Evolutionary conservation across 2,888 invertebrate genomes (phyloP).

Genomic region (Andricus curvator): DNA sequence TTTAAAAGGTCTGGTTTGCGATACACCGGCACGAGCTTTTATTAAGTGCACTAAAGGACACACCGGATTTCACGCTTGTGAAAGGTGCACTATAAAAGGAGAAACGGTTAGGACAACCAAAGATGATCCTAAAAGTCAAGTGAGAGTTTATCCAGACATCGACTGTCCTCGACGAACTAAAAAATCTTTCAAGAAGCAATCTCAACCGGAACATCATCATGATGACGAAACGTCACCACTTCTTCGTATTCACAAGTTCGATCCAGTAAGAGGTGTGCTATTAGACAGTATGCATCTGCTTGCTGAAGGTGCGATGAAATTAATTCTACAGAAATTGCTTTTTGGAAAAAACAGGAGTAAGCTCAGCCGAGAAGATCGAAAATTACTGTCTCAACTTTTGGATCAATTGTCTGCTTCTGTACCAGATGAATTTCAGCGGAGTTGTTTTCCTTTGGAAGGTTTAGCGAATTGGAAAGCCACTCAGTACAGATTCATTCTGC

Average conservation of each 20-base stretch:
- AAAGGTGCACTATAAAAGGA: slow-evolving; percentile 50
- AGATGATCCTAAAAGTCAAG: not conserved
- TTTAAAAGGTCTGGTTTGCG: slow-evolving; percentile 50
- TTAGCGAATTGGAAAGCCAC: slow-evolving; percentile 59
- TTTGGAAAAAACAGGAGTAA: not conserved
- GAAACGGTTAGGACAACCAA: slow-evolving; percentile 34
- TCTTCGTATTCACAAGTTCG: slow-evolving; percentile 50
- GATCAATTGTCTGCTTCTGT: slow-evolving; percentile 47
- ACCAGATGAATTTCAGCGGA: slow-evolving; percentile 57
- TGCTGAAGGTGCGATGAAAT: slow-evolving; percentile 46
- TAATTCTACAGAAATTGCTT: not conserved
- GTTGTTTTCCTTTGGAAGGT: slow-evolving; percentile 50
- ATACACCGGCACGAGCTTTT: slow-evolving; percentile 52
- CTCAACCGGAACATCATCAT: slow-evolving; percentile 52
- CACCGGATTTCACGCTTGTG: slow-evolving; percentile 56
- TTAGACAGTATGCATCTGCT: slow-evolving; percentile 59
- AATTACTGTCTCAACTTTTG: slow-evolving; percentile 40
- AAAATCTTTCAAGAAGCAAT: slow-evolving; percentile 51
- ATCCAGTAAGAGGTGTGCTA: slow-evolving; percentile 49
- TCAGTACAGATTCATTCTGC: slow-evolving; percentile 35
- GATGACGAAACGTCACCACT: slow-evolving; percentile 44
- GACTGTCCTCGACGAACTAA: slow-evolving; percentile 47
- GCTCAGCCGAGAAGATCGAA: slow-evolving; percentile 28
- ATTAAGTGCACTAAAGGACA: slow-evolving; percentile 53
- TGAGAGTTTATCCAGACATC: slow-evolving; percentile 45